Evolutionary conservation across 2,888 invertebrate genomes (phyloP).

Genomic region (Lochmaea crataegi): DNA sequence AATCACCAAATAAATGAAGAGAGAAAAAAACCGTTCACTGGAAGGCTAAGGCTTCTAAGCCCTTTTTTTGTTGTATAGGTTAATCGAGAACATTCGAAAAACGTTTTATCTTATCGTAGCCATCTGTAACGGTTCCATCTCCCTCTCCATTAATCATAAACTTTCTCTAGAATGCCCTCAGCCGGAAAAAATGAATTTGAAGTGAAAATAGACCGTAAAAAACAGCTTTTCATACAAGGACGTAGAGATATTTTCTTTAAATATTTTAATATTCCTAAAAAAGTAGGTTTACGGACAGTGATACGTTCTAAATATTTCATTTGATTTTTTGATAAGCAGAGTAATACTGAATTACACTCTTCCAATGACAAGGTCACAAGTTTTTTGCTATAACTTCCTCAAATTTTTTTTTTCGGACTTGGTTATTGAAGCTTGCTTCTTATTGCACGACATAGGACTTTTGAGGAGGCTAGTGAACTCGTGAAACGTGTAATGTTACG

Average conservation of each 20-base stretch:
- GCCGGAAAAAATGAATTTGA: conserved; percentile 38
- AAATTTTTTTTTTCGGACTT: no score
- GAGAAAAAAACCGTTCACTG: conserved; percentile 6
- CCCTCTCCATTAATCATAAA: conserved; percentile 37
- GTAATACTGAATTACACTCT: no score
- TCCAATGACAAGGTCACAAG: no score
- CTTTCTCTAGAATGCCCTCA: conserved; percentile 29
- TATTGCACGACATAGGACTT: no score
- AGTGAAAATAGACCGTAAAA: conserved; percentile 40
- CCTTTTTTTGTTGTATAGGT: conserved; percentile 29
- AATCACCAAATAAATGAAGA: conserved; percentile 24
- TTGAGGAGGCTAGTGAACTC: no score
- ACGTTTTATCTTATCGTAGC: conserved; percentile 36
- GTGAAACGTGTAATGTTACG: no score
- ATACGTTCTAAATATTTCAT: no score
- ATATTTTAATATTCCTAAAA: not conserved
- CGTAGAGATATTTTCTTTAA: not conserved
- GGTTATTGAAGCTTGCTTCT: no score
- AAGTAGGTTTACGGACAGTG: not conserved
- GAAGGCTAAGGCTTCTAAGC: conserved; percentile 6
- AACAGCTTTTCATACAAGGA: conserved; percentile 25
- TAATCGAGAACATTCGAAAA: conserved; percentile 36
- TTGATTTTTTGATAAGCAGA: no score
- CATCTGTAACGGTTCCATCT: conserved; percentile 37
- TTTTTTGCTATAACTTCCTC: no score